These are phyloP conservation scores for Troides oblongomaculatus DNA, from an alignment of 2,888 invertebrate genomes.

Conservation along the genomic window DNA sequence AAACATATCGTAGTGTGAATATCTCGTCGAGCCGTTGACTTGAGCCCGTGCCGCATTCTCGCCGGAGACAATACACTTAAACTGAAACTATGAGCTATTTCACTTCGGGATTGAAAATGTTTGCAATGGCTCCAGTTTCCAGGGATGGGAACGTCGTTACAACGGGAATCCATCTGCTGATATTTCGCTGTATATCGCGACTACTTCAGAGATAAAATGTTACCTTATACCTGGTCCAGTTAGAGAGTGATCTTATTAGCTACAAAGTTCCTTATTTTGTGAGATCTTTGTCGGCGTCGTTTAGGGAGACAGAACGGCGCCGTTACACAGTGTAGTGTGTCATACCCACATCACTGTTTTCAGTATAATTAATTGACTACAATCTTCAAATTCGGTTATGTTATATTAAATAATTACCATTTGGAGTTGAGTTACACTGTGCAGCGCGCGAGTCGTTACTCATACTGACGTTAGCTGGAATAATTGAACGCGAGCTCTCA, in stretches of 20 bases:
- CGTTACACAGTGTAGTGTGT: not conserved
- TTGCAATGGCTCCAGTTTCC: not conserved
- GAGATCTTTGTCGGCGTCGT: too few species aligned
- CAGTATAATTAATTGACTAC: conserved; percentile 8
- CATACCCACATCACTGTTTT: not conserved
- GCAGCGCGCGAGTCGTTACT: conserved; percentile 10
- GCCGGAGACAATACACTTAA: not conserved
- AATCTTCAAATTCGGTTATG: conserved; percentile 16
- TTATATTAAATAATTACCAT: conserved; percentile 16
- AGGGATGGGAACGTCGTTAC: not conserved
- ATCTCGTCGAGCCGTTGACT: not conserved
- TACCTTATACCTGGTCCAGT: too few species aligned
- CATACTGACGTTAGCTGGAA: conserved; percentile 13
- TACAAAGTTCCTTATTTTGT: too few species aligned
- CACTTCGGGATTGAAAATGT: not conserved
- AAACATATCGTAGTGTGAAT: too few species aligned
- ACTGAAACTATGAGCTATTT: not conserved
- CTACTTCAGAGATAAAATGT: too few species aligned
- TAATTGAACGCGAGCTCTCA: conserved; percentile 8
- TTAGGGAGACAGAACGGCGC: too few species aligned
- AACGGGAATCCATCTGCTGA: too few species aligned
- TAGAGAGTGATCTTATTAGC: too few species aligned
- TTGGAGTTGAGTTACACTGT: conserved; percentile 3
- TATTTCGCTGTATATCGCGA: too few species aligned
- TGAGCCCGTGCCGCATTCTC: not conserved